These are phyloP conservation scores for Oriolus oriolus DNA, from an alignment of 2,113 vertebrate species.

Conservation along the genomic window DNA sequence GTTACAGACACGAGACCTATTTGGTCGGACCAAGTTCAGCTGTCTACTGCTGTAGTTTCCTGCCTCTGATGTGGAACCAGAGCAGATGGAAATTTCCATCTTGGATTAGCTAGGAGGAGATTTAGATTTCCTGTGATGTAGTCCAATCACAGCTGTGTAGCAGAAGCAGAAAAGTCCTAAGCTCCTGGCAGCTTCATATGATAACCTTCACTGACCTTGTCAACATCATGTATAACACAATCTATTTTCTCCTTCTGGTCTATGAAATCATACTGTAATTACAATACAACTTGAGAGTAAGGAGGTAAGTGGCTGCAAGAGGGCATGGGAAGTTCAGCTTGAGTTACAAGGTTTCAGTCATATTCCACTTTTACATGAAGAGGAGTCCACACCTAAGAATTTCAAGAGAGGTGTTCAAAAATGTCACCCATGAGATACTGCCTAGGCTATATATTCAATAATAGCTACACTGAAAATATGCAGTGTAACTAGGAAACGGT, in stretches of 20 bases:
- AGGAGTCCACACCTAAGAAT: not conserved
- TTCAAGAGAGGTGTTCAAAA: not conserved
- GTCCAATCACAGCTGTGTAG: not conserved
- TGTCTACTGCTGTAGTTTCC: not conserved
- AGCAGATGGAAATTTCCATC: not conserved
- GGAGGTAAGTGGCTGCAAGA: not conserved
- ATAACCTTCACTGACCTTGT: not conserved
- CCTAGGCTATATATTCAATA: not conserved
- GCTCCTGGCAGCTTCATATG: not conserved
- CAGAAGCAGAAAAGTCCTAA: not conserved
- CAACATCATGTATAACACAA: not conserved
- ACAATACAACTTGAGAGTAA: not conserved
- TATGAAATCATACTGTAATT: not conserved
- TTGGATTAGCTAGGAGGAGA: not conserved
- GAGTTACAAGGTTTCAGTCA: not conserved
- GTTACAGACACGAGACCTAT: not conserved
- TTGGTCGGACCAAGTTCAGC: not conserved
- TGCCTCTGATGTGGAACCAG: not conserved
- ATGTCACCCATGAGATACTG: not conserved
- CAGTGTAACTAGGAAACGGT: not conserved
- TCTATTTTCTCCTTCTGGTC: not conserved
- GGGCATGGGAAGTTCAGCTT: not conserved
- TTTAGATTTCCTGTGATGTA: not conserved
- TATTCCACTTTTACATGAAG: not conserved
- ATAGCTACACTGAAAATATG: not conserved